Evolutionary conservation across 2,797 vertebrate genomes (phyloP).

Genomic region (Thripadectes ignobilis): DNA sequence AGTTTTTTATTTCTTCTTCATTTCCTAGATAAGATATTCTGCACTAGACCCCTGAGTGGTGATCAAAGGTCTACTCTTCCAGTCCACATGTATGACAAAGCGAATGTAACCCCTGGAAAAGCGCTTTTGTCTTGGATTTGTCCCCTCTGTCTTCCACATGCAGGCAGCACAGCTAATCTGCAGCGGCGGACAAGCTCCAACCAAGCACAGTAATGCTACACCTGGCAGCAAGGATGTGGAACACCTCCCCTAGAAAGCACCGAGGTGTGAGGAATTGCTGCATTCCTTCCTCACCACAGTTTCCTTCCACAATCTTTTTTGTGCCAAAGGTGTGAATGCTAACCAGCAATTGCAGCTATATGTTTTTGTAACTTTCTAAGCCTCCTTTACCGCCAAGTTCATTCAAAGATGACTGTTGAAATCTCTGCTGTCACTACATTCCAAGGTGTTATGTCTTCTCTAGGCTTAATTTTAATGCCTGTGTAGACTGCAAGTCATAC

Average conservation of each 20-base stretch:
- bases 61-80: not conserved
- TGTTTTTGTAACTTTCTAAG: not conserved
- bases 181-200: not conserved
- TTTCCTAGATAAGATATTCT: not conserved
- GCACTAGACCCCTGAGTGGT: not conserved
- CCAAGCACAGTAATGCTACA: not conserved
- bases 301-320: not conserved
- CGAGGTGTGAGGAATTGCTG: not conserved
- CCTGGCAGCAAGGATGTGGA: not conserved
- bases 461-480: not conserved
- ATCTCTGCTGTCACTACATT: not conserved
- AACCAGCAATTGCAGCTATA: not conserved
- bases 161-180: not conserved
- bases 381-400: not conserved
- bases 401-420: not conserved
- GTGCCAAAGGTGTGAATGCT: not conserved
- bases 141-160: not conserved
- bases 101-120: not conserved
- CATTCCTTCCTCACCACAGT: constrained; percentile 15
- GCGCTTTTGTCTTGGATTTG: not conserved
- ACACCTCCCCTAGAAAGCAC: not conserved
- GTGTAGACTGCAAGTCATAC: not conserved
- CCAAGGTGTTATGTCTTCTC: not conserved
- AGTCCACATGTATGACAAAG: not conserved
- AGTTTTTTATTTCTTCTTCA: not conserved